Conservation (phyloP, 2,888 invertebrate species). For the Tipula lateralis region DNA sequence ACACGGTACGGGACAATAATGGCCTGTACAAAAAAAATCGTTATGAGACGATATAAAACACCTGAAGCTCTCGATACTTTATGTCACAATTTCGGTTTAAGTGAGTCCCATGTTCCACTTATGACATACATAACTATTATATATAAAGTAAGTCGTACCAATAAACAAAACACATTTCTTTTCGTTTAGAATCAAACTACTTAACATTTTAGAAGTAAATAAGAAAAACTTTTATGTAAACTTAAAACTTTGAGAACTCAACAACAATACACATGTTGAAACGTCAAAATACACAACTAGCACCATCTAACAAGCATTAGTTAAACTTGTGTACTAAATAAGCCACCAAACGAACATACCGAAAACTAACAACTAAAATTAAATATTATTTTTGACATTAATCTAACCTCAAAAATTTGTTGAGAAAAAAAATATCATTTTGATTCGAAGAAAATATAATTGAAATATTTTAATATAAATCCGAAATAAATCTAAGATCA, state of each 20-base stretch:
- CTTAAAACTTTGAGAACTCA: neutral
- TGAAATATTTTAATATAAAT: neutral
- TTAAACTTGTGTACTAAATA: neutral
- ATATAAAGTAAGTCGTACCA: constrained; percentile 39
- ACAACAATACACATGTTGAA: neutral
- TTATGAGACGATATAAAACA: too few relatives aligned
- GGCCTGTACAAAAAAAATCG: too few relatives aligned
- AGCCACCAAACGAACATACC: neutral
- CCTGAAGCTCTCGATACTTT: too few relatives aligned
- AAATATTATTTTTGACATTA: neutral
- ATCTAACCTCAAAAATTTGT: neutral
- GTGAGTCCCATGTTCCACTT: too few relatives aligned
- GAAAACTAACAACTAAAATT: neutral
- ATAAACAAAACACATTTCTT: constrained; percentile 45
- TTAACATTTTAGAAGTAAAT: too few relatives aligned
- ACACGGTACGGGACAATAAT: too few relatives aligned
- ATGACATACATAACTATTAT: too few relatives aligned
- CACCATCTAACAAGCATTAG: neutral
- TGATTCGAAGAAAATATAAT: neutral
- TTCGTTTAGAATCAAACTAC: constrained; percentile 42
- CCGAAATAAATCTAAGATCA: neutral
- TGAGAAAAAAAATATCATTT: neutral
- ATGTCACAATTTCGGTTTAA: too few relatives aligned
- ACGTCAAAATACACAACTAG: neutral
- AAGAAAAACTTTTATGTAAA: neutral